Evolutionary conservation across 2,113 vertebrate species (phyloP), one percentile per base, ranked within the genome.

Genomic region (Thomomys bottae): DNA sequence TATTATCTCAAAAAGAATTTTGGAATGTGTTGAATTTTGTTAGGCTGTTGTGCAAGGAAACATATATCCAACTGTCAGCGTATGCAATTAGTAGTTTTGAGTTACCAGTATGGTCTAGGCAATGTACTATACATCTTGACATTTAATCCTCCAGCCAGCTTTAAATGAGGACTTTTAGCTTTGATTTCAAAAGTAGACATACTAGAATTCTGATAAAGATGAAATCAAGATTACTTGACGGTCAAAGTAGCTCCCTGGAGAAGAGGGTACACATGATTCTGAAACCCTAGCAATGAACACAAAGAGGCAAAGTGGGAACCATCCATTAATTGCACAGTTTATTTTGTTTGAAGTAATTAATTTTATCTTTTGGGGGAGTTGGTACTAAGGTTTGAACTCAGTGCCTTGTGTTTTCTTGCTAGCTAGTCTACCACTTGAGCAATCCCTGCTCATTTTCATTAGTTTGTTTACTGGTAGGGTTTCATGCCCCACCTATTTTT

Each of bases 41-140:
- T 40, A 86, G 80, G 30, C n/a, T 63, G 1, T 49, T 38, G 5
- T 61, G 8, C 32, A 84, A 90, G 38, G 14, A 92, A 77, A 6
- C 38, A 15, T 78, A 61, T 18, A 79, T 88, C 57, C 76, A 70
- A 72, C 38, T 42, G 24, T 80, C 91, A 3, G 84, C 36, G 32
- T 72, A 4, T 89, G 71, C 88, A 94, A 80, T 70, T 84, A 87
- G 24, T 92, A 75, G 54, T 87, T 95, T 75, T 89, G 54, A 91
- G 6, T 21, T 24, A 28, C 15, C 59, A 36, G 20, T n/a, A 71
- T 82, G 26, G 32, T 79, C 23, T 38, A 32, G 17, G 28, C 8
- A 45, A 0, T 61, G 28, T 64, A 63, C 5, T 83, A 40, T 71
- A n/a, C 6, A 91, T 20, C 82, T 94, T 59, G n/a, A 32, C 73